Conservation (phyloP, 2,113 vertebrate genomes). For the Gasterosteus nipponicus region DNA sequence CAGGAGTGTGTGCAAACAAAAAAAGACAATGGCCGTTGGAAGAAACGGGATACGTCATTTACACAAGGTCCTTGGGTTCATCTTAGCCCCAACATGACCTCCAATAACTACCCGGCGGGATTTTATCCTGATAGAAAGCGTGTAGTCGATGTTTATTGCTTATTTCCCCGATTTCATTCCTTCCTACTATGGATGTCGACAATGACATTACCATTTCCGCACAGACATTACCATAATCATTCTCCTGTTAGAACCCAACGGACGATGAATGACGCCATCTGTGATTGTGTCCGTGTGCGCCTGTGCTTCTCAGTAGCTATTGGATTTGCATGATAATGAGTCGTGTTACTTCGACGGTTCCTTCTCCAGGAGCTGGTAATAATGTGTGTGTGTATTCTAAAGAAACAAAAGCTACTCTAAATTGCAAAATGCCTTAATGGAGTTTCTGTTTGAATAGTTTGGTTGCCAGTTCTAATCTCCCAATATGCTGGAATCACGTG, state of each 20-base stretch:
- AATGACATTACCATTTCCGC: slow-evolving; percentile 52
- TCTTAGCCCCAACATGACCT: slow-evolving; percentile 15
- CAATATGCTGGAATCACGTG: slow-evolving; percentile 21
- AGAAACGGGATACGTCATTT: slow-evolving; percentile 31
- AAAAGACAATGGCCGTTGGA: slow-evolving; percentile 24
- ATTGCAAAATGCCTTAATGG: background rate
- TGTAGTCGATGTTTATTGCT: background rate
- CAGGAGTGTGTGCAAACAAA: slow-evolving; percentile 48
- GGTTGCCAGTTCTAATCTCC: background rate
- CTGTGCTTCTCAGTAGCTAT: slow-evolving; percentile 23
- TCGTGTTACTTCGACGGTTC: slow-evolving; percentile 32
- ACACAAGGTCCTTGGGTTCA: slow-evolving; percentile 14
- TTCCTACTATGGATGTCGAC: slow-evolving; percentile 13
- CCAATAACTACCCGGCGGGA: slow-evolving; percentile 17
- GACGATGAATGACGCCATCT: slow-evolving; percentile 50
- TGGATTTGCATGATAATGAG: slow-evolving; percentile 68
- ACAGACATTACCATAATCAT: slow-evolving; percentile 53
- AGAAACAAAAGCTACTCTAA: background rate
- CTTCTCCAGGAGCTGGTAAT: slow-evolving; percentile 44
- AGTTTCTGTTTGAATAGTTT: background rate
- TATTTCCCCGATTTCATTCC: slow-evolving; percentile 7
- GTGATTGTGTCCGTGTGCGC: slow-evolving; percentile 27
- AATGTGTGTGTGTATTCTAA: background rate
- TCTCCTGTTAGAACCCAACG: slow-evolving; percentile 22
- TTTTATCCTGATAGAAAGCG: slow-evolving; percentile 34